Percentiles rank a stretch among this genome's conserved stretches.
phyloP scores from a whole-genome alignment of 2,797 vertebrate species.

The Coilia nasus region DNA sequence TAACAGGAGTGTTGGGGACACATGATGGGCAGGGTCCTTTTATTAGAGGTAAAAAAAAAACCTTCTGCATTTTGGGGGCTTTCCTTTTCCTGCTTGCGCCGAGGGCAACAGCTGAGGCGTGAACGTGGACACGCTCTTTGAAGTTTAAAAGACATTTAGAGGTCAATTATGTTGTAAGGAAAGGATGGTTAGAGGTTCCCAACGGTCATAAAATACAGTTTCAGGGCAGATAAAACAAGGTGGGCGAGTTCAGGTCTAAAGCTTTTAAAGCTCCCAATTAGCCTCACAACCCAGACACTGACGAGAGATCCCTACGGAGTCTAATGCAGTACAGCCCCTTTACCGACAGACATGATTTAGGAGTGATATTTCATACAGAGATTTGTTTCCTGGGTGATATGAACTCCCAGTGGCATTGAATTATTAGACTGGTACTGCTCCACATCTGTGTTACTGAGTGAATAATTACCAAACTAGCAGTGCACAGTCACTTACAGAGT shows the following conservation, averaged over 20 bases:
- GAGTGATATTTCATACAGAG: background rate
- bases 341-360: background rate
- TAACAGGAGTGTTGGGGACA: conserved; percentile 43
- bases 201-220: conserved; percentile 9
- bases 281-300: background rate
- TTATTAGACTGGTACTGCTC: too few relatives aligned
- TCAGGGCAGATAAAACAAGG: conserved; percentile 30
- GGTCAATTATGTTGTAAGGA: conserved; percentile 75
- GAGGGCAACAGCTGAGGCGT: conserved; percentile 60
- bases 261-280: background rate
- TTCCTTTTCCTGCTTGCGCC: conserved; percentile 54
- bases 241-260: background rate
- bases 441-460: too few relatives aligned
- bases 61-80: conserved; percentile 42
- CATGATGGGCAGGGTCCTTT: conserved; percentile 8
- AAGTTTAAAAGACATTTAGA: conserved; percentile 71
- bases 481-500: too few relatives aligned
- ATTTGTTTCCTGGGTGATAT: too few relatives aligned
- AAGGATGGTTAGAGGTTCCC: conserved; percentile 53
- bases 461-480: too few relatives aligned
- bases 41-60: background rate
- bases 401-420: too few relatives aligned
- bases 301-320: background rate
- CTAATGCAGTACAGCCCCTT: background rate
- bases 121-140: conserved; percentile 64